These are phyloP conservation scores for Salvelinus namaycush DNA, from an alignment of 2,113 vertebrate genomes.

Conservation along the genomic window DNA sequence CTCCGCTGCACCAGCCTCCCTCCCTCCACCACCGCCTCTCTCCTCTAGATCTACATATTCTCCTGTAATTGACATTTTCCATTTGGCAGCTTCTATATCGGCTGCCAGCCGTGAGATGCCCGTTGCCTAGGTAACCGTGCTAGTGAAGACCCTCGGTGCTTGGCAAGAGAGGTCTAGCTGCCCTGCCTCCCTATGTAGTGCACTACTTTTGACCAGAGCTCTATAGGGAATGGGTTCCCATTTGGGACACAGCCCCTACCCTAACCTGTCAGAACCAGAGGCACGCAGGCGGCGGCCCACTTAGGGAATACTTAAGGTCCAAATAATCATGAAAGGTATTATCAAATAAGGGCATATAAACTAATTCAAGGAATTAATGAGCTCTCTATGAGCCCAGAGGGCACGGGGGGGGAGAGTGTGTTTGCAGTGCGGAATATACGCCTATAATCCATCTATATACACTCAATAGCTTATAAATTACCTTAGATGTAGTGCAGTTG, in stretches of 20 bases:
- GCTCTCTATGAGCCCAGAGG: conserved; percentile 65
- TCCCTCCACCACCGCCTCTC: background rate
- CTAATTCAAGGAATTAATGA: conserved; percentile 73
- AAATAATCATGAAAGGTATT: conserved; percentile 66
- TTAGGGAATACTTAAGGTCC: conserved; percentile 67
- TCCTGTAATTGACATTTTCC: conserved; percentile 89
- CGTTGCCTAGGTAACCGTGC: conserved; percentile 82
- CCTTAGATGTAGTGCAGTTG: background rate
- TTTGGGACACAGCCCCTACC: background rate
- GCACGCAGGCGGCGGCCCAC: conserved; percentile 36
- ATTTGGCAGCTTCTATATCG: conserved; percentile 80
- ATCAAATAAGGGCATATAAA: conserved; percentile 69
- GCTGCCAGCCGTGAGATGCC: conserved; percentile 63
- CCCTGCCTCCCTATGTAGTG: conserved; percentile 44
- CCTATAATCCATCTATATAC: conserved; percentile 54
- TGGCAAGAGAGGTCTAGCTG: conserved; percentile 56
- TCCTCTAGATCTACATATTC: conserved; percentile 72
- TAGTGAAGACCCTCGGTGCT: conserved; percentile 60
- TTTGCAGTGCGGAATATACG: conserved; percentile 48
- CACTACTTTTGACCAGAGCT: too few species aligned
- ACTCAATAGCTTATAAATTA: background rate
- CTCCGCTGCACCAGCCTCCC: background rate
- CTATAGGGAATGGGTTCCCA: too few species aligned
- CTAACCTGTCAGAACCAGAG: conserved; percentile 60
- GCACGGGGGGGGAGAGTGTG: conserved; percentile 34